Evolutionary conservation across 2,888 invertebrate genomes (phyloP).

Genomic region (Tipula lateralis): DNA sequence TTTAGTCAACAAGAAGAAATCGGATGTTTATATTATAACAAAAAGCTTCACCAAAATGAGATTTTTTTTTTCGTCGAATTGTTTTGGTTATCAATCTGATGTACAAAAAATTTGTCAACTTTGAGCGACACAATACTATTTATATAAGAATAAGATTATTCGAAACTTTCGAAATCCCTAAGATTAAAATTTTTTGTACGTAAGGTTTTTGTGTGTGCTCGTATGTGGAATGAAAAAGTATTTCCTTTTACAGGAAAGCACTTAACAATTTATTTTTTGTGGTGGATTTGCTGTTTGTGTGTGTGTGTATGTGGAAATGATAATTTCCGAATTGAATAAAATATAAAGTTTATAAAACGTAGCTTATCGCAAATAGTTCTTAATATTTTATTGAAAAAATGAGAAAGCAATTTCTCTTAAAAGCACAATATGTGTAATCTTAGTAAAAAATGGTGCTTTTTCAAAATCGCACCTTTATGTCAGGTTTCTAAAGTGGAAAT

Average conservation of each 20-base stretch:
- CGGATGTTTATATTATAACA: background rate
- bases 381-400: no score
- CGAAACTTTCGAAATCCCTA: background rate
- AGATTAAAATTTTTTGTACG: background rate
- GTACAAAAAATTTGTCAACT: background rate
- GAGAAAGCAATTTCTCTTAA: no score
- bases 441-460: no score
- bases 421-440: no score
- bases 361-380: no score
- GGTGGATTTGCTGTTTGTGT: background rate
- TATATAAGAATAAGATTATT: background rate
- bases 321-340: background rate
- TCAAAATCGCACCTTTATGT: no score
- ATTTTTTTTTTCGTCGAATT: background rate
- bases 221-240: background rate
- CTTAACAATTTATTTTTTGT: background rate
- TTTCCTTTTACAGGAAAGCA: background rate
- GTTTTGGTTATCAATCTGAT: background rate
- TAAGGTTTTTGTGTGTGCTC: background rate
- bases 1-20: background rate
- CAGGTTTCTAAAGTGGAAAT: no score
- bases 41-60: background rate
- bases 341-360: background rate
- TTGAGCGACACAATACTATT: background rate
- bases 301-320: background rate